Base-by-base conservation (phyloP, 2,113 vertebrate genomes). In the Datnioides undecimradiatus region DNA sequence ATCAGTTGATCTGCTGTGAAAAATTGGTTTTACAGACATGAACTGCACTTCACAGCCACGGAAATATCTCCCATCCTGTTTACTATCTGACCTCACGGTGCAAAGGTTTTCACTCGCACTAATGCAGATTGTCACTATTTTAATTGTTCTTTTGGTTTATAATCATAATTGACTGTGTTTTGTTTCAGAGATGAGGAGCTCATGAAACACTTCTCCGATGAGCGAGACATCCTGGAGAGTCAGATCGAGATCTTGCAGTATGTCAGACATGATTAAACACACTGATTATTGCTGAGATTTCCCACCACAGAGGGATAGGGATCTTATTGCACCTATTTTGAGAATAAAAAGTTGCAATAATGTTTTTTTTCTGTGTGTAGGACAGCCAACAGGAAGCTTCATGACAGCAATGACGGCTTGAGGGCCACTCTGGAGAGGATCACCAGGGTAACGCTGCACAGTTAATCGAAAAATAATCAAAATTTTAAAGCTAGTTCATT, bases 241-340 rank as follows among this genome's bases (percentile, higher is more conserved):
- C 98, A 99, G 94, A 97, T 99, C 73, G 96, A 98, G 91, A 95
- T 99, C 46, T 94, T 99, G 83, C 98, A 99, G 98, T 99, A 95
- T 95, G 97, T 95, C 85, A 46, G 4, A 69, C 36, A 72, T 6
- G 6, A 23, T 59, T 33, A 31, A 4, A 34, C 23, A 55, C 11
- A 46, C n/a, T 21, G 16, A 49, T 19, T n/a, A 8, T 19, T 57
- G 40, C 6, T 6, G 13, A 49, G n/a, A 9, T 58, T 33, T 16
- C 11, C 13, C 10, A 40, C 17, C 8, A 31, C 31, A 54, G 21
- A 48, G 38, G n/a, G n/a, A 48, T 25, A 49, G 31, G 52, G 1
- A 5, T 58, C 3, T 19, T 5, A 33, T 7, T 41, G 25, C 6
- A 45, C 45, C 45, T 3, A 41, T 2, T 23, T 40, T 12, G 4